Conservation (phyloP, 2,113 vertebrate genomes). For the Apteryx owenii region DNA sequence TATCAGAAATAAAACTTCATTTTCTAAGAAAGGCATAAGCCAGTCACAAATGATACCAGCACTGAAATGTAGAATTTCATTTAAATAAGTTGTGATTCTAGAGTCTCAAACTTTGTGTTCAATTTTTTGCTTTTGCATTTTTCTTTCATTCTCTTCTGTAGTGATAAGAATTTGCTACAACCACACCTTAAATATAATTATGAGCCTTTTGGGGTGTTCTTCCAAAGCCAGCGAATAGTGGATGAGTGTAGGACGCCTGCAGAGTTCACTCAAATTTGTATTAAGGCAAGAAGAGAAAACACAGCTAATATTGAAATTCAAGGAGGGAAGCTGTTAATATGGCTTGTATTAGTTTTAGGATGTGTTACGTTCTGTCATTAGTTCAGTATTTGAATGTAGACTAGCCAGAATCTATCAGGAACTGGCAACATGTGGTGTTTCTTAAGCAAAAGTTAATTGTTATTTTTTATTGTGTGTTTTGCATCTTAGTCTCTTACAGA, state of each 20-base stretch:
- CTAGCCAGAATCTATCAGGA: conserved; percentile 28
- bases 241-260: neutral
- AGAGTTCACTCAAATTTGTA: neutral
- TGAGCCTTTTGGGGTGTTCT: neutral
- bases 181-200: neutral
- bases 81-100: neutral
- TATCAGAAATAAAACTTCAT: neutral
- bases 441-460: neutral
- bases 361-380: neutral
- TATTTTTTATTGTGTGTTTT: neutral
- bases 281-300: neutral
- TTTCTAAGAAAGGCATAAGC: neutral
- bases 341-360: neutral
- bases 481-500: neutral
- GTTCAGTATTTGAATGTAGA: conserved; percentile 9
- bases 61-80: neutral
- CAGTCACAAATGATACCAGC: neutral
- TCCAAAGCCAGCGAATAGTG: neutral
- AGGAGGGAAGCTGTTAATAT: neutral
- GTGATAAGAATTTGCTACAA: neutral
- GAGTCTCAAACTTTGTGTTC: neutral
- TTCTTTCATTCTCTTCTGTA: neutral
- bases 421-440: neutral
- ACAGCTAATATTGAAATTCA: neutral
- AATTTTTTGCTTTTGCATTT: neutral